Percentiles rank a stretch among this genome's conserved stretches.
Conservation (phyloP, 2,888 invertebrate species). For the Chrysodeixis includens region DNA sequence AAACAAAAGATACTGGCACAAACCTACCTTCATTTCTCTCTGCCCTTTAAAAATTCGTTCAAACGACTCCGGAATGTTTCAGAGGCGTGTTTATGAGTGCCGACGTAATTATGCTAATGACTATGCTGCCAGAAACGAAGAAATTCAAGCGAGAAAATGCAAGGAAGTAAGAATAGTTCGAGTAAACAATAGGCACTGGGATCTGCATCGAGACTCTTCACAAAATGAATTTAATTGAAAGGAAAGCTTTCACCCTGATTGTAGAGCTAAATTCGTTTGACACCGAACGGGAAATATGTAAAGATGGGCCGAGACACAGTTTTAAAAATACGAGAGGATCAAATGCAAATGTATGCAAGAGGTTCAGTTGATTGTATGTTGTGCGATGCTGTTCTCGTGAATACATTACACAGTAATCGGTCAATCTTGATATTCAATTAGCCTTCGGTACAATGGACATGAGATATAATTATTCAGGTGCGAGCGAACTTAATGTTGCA, state of each 20-base stretch:
- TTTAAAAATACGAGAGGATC: not conserved
- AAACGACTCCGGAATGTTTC: slow-evolving; percentile 51
- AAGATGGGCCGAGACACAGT: not conserved
- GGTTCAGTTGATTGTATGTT: not conserved
- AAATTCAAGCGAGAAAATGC: slow-evolving; percentile 41
- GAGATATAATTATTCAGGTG: not conserved
- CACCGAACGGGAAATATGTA: not conserved
- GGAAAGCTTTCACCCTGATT: slow-evolving; percentile 20
- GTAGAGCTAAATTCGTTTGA: slow-evolving; percentile 7
- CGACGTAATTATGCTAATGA: slow-evolving; percentile 60
- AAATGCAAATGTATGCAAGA: slow-evolving; percentile 2
- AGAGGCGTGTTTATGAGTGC: slow-evolving; percentile 58
- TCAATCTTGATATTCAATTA: slow-evolving; percentile 1
- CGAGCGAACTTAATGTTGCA: not conserved
- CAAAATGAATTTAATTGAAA: slow-evolving; percentile 41
- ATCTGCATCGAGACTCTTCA: slow-evolving; percentile 38
- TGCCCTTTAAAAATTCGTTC: slow-evolving; percentile 50
- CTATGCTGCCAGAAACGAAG: slow-evolving; percentile 48
- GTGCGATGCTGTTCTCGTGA: not conserved
- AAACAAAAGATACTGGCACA: slow-evolving; percentile 39
- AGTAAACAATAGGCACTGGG: slow-evolving; percentile 46
- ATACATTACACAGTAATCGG: not conserved
- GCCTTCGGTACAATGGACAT: not conserved
- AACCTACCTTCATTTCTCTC: slow-evolving; percentile 44
- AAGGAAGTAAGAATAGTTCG: slow-evolving; percentile 33